Evolutionary conservation across 2,113 vertebrate genomes (phyloP).

Genomic region (Pedetes capensis): DNA sequence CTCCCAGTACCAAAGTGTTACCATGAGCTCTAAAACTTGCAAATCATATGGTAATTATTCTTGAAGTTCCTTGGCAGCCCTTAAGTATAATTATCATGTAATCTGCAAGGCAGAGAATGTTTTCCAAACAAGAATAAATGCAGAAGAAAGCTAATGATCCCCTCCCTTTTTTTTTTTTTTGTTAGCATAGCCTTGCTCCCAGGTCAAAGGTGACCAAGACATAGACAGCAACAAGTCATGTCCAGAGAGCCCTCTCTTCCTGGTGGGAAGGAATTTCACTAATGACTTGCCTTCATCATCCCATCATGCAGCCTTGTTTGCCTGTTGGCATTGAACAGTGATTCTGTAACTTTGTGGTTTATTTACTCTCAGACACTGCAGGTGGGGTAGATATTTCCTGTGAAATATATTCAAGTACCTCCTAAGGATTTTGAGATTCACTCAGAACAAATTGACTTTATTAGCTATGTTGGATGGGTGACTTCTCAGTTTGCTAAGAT

Average conservation of each 20-base stretch:
- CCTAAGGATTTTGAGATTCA: not conserved
- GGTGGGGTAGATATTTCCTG: not conserved
- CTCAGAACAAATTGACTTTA: slow-evolving; percentile 4
- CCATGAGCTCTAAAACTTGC: slow-evolving; percentile 51
- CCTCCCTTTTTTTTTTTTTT: not conserved
- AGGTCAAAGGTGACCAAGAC: not conserved
- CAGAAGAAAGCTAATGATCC: slow-evolving; percentile 48
- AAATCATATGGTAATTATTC: slow-evolving; percentile 60
- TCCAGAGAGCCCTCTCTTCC: not conserved
- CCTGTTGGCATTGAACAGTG: not conserved
- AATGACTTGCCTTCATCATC: not conserved
- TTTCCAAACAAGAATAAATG: slow-evolving; percentile 67
- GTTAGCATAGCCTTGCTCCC: not conserved
- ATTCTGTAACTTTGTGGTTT: not conserved
- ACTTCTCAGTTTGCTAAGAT: not conserved
- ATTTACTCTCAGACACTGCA: not conserved
- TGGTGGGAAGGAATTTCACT: not conserved
- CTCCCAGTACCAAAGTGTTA: not conserved
- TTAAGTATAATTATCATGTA: slow-evolving; percentile 61
- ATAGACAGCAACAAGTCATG: not conserved
- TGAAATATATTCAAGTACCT: not conserved
- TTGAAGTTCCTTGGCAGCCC: slow-evolving; percentile 45
- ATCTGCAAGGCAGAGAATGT: slow-evolving; percentile 55
- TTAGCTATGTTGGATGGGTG: not conserved
- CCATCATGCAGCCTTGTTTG: not conserved